Evolutionary conservation across 2,797 vertebrate species (phyloP), one percentile per base, ranked within the genome.

Genomic region (Oreochromis grahami): DNA sequence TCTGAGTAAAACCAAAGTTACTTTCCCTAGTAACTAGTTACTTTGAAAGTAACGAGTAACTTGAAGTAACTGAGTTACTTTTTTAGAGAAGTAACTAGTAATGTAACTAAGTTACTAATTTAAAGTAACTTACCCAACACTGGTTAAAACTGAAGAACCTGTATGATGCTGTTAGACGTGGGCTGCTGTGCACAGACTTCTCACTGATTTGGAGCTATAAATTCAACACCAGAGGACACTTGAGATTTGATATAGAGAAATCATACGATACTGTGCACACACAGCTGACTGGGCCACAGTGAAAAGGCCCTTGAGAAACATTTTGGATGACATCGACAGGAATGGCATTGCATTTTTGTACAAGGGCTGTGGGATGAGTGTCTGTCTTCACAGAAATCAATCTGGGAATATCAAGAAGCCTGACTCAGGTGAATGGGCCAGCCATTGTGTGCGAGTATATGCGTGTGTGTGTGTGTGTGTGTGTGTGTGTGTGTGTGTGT

Each of bases 341-440:
- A 95, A 90, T 79, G 74, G 78, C 76, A 48, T 70, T 68, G 85
- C 78, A 48, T 92, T 93, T 89, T 85, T 84, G 86, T 88, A 89
- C 84, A 88, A 84, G 87, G 84, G 90, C 89, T 89, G 91, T 80
- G 77, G 86, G 81, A 92, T 90, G 91, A 93, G 91, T 81, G 89
- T 93, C 85, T 87, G 85, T 93, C 92, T 95, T 93, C 87, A 86
- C 86, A 84, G 86, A 82, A 89, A 96, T 95, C 88, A 83, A 95
- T 94, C 77, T 17, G 82, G 82, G 89, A 94, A 93, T 93, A 93
- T 93, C 89, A 90, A 93, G 91, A 93, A 84, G 88, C 89, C 95
- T 95, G 95, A 96, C 93, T 96, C 93, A 96, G 94, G 91, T 76
- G 78, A 94, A 95, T 79, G 19, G 6, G 26, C 84, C 51, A 81